Percentiles rank a stretch among this genome's conserved stretches.
phyloP scores from a whole-genome alignment of 2,113 vertebrate species.

The Sebastes schlegelii region DNA sequence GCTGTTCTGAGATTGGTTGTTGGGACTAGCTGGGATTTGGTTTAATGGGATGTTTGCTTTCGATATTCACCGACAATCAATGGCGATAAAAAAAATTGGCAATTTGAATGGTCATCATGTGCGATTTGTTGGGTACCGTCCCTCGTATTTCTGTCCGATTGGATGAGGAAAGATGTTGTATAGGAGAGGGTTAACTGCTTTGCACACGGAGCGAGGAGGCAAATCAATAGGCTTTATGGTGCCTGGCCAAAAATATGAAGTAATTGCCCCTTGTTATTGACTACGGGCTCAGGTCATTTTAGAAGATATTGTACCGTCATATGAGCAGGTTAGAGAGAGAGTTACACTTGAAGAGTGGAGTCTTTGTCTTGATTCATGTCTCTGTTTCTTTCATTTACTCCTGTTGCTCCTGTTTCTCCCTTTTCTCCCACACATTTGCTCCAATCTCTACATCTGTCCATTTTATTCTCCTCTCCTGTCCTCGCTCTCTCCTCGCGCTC shows the following conservation, averaged over 20 bases:
- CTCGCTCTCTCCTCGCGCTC: neutral
- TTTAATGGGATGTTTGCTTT: constrained; percentile 42
- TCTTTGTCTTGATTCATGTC: constrained; percentile 11
- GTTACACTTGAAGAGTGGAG: constrained; percentile 21
- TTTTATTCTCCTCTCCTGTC: neutral
- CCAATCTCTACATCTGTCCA: neutral
- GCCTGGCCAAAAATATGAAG: constrained; percentile 68
- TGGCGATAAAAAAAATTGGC: constrained; percentile 10
- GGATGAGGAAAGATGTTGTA: constrained; percentile 29
- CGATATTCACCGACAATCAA: constrained; percentile 24
- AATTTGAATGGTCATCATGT: constrained; percentile 12
- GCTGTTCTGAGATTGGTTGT: constrained; percentile 38
- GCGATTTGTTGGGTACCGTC: constrained; percentile 16
- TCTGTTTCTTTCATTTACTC: constrained; percentile 19
- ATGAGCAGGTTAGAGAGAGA: constrained; percentile 30
- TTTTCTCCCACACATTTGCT: neutral
- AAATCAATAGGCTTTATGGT: constrained; percentile 73
- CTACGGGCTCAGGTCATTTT: constrained; percentile 50
- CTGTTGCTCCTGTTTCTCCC: neutral
- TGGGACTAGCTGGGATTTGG: constrained; percentile 12
- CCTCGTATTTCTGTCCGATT: constrained; percentile 13
- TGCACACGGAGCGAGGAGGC: constrained; percentile 23
- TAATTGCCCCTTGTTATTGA: constrained; percentile 67
- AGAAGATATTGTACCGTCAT: constrained; percentile 49
- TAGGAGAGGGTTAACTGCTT: constrained; percentile 58